Conservation (phyloP, 2,113 vertebrate species). For the Nothoprocta perdicaria region DNA sequence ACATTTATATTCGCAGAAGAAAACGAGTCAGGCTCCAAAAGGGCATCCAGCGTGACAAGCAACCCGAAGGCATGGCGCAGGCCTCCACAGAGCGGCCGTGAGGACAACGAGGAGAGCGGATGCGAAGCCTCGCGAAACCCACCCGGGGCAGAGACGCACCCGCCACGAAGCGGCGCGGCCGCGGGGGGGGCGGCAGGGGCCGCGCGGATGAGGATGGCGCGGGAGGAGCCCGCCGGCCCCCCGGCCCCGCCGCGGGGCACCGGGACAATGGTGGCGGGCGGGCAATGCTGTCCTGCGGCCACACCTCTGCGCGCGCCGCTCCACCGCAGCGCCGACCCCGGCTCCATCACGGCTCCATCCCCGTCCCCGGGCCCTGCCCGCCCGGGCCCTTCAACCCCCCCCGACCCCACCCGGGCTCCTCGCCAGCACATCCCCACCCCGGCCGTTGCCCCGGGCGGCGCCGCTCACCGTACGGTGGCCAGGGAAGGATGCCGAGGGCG, state of each 20-base stretch:
- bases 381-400: background rate
- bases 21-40: background rate
- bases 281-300: no score
- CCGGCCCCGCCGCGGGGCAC: no score
- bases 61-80: background rate
- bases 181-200: no score
- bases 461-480: constrained; percentile 73
- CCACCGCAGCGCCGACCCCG: no score
- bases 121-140: background rate
- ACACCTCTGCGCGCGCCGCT: no score
- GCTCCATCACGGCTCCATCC: no score
- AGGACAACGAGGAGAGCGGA: background rate
- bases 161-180: no score
- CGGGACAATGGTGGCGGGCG: no score
- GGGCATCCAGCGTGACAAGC: background rate
- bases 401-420: background rate
- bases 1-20: background rate
- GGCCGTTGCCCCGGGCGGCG: background rate
- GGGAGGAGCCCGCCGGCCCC: no score
- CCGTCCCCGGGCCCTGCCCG: no score
- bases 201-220: no score
- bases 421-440: background rate
- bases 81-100: constrained; percentile 21
- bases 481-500: constrained; percentile 63
- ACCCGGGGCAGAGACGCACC: no score